A percentile compares a stretch with the other conserved stretches of the same genome.
phyloP scores from a whole-genome alignment of 1,140 invertebrate species.

The Drosophila sp. region DNA sequence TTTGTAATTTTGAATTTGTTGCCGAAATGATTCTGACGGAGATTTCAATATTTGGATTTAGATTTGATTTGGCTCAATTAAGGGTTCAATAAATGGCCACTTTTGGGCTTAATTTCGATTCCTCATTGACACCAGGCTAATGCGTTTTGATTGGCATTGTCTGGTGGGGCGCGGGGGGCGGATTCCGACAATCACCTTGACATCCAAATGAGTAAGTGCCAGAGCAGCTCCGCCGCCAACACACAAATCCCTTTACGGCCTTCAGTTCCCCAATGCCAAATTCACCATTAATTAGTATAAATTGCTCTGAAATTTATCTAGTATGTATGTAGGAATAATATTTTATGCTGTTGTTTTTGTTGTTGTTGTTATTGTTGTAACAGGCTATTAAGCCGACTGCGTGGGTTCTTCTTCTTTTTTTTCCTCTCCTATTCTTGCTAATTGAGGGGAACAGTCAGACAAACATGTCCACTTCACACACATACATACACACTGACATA shows the following conservation, averaged over 20 bases:
- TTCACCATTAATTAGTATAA: conserved; percentile 71
- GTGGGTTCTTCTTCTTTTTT: conserved; percentile 40
- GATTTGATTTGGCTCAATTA: neutral
- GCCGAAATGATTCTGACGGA: conserved; percentile 1
- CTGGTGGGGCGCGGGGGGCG: neutral
- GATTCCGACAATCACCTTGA: conserved; percentile 41
- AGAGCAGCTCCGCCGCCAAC: neutral
- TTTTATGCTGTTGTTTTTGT: conserved; percentile 19
- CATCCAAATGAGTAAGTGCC: conserved; percentile 22
- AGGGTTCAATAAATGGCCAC: neutral
- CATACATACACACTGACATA: conserved; percentile 20
- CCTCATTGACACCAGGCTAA: neutral
- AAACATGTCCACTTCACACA: conserved; percentile 46
- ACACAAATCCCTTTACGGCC: neutral
- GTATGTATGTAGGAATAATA: conserved; percentile 18
- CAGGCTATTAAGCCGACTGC: conserved; percentile 38
- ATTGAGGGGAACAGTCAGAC: conserved; percentile 44
- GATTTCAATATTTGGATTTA: neutral
- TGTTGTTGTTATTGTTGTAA: conserved; percentile 29
- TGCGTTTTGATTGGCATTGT: conserved; percentile 25
- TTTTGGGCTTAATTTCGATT: neutral
- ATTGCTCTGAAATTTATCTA: conserved; percentile 60
- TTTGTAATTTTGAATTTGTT: conserved; percentile 5
- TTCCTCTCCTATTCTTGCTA: conserved; percentile 17
- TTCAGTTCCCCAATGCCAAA: conserved; percentile 28